These are phyloP conservation scores for Monochamus saltuarius DNA, from an alignment of 1,140 invertebrate genomes.

Conservation along the genomic window DNA sequence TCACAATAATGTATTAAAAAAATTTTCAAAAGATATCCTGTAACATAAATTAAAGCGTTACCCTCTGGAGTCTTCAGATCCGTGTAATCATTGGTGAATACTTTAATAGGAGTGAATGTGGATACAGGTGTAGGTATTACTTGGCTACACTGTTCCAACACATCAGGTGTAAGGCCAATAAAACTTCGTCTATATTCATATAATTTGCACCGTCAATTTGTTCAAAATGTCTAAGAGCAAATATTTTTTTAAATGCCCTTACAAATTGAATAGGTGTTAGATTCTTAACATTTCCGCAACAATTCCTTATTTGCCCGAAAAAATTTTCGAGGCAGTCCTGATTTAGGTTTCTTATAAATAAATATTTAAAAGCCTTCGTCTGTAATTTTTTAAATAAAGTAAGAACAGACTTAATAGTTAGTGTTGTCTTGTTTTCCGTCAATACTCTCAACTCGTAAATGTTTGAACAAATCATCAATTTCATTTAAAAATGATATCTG, in stretches of 20 bases:
- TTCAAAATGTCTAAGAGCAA: slow-evolving; percentile 11
- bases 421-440: slow-evolving; percentile 7
- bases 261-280: slow-evolving; percentile 3
- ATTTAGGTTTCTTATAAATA: slow-evolving; percentile 11
- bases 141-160: slow-evolving; percentile 3
- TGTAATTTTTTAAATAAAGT: slow-evolving; percentile 13
- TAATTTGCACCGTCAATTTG: slow-evolving; percentile 4
- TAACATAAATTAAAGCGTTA: slow-evolving; percentile 3
- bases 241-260: slow-evolving; percentile 12
- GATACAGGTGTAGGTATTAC: slow-evolving; percentile 3
- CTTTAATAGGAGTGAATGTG: slow-evolving; percentile 4
- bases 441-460: slow-evolving; percentile 9
- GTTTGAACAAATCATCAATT: slow-evolving; percentile 12
- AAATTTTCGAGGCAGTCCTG: slow-evolving; percentile 12
- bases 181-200: slow-evolving; percentile 7
- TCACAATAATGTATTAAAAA: no score
- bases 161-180: slow-evolving; percentile 8
- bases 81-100: slow-evolving; percentile 11
- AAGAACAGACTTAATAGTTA: slow-evolving; percentile 11
- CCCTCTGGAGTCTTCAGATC: slow-evolving; percentile 11
- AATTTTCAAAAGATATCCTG: no score
- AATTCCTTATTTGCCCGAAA: slow-evolving; percentile 12
- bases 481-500: slow-evolving; percentile 9
- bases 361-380: slow-evolving; percentile 8
- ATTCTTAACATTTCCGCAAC: slow-evolving; percentile 2